These are phyloP conservation scores for Xylota segnis DNA, from an alignment of 2,888 invertebrate genomes.

Conservation along the genomic window DNA sequence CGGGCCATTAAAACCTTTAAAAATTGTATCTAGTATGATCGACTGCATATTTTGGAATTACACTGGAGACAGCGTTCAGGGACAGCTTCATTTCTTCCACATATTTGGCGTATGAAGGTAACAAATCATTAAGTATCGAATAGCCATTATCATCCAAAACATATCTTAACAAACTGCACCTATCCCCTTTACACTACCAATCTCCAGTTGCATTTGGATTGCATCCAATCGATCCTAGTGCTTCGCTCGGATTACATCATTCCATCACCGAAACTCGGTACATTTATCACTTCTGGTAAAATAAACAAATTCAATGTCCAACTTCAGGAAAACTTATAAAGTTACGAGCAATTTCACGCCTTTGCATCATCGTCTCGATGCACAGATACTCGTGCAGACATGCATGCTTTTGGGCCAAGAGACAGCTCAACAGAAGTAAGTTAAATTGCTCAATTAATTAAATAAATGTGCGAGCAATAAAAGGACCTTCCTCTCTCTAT, in stretches of 20 bases:
- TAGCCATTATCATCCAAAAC: neutral
- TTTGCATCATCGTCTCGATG: conserved; percentile 49
- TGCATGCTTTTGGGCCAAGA: conserved; percentile 25
- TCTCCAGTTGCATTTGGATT: conserved; percentile 31
- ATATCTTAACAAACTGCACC: neutral
- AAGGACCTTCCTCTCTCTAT: conserved; percentile 23
- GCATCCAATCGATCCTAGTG: conserved; percentile 40
- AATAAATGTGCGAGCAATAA: conserved; percentile 74
- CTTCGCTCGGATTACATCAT: conserved; percentile 44
- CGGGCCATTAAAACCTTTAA: no score
- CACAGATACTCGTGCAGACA: neutral
- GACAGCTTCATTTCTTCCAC: no score
- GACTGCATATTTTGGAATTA: no score
- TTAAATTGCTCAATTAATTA: conserved; percentile 78
- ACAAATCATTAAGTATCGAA: neutral
- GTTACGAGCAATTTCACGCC: conserved; percentile 69
- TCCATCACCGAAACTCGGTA: conserved; percentile 55
- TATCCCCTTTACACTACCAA: neutral
- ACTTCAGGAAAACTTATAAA: conserved; percentile 57
- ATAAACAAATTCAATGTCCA: conserved; percentile 69
- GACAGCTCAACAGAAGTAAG: conserved; percentile 76
- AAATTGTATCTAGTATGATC: no score
- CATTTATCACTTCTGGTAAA: conserved; percentile 64
- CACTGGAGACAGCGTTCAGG: no score
- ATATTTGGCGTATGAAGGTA: neutral